Conservation (phyloP, 2,888 invertebrate genomes). For the Bombylius discolor region DNA sequence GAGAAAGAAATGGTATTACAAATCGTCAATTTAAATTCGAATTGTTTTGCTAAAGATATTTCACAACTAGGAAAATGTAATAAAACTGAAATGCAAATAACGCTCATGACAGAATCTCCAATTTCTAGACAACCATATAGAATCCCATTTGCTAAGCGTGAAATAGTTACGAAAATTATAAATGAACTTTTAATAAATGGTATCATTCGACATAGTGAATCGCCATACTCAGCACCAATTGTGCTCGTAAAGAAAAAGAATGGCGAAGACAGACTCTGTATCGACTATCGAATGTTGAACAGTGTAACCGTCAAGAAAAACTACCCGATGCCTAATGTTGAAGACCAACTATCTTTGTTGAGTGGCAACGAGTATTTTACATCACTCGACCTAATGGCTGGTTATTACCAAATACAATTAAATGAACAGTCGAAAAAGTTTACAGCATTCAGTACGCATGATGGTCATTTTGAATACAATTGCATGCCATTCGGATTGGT, state of each 20-base stretch:
- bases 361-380: not conserved
- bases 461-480: conserved; percentile 4
- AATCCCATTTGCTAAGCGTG: not conserved
- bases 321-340: not conserved
- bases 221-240: not conserved
- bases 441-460: not conserved
- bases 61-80: not conserved
- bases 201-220: not conserved
- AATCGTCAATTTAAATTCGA: not conserved
- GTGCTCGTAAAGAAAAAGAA: not conserved
- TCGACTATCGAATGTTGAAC: not conserved
- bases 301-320: not conserved
- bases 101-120: not conserved
- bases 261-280: not conserved
- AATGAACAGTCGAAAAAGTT: not conserved
- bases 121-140: not conserved
- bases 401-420: not conserved
- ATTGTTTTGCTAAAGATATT: not conserved
- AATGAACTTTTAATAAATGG: not conserved
- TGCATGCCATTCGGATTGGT: conserved; percentile 4
- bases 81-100: not conserved
- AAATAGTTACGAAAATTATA: not conserved
- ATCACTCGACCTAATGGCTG: not conserved
- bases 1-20: not conserved
- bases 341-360: not conserved